Conservation (phyloP, 1,140 invertebrate genomes). For the Andricus grossulariae region DNA sequence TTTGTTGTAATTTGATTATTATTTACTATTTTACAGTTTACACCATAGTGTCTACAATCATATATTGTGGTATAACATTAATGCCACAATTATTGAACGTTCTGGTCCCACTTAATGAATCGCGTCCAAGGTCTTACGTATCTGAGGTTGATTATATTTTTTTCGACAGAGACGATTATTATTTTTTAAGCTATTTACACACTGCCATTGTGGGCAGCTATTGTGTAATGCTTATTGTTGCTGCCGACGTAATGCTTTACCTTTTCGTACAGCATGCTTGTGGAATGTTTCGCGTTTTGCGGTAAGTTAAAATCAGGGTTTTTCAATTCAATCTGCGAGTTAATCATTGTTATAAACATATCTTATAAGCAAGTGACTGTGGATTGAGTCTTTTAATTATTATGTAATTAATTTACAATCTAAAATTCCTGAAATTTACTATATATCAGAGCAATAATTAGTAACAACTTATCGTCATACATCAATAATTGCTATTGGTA, state of each 20-base stretch:
- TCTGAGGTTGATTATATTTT: neutral
- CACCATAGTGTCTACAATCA: neutral
- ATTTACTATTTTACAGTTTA: neutral
- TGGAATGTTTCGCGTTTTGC: conserved; percentile 10
- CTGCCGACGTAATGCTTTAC: neutral
- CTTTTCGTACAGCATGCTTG: neutral
- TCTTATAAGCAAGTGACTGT: no score
- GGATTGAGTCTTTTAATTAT: no score
- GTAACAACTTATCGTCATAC: no score
- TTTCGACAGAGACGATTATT: neutral
- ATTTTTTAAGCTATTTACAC: neutral
- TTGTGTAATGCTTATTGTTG: neutral
- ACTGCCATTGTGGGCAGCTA: neutral
- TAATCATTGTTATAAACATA: no score
- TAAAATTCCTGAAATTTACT: no score
- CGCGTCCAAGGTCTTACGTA: neutral
- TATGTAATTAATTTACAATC: no score
- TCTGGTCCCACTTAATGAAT: neutral
- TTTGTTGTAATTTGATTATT: neutral
- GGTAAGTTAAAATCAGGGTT: neutral
- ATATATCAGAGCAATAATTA: no score
- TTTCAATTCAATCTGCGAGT: no score
- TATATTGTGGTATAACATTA: neutral
- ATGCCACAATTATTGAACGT: neutral
- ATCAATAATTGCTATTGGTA: no score